Evolutionary conservation across 2,113 vertebrate species (phyloP).

Genomic region (Etheostoma spectabile): DNA sequence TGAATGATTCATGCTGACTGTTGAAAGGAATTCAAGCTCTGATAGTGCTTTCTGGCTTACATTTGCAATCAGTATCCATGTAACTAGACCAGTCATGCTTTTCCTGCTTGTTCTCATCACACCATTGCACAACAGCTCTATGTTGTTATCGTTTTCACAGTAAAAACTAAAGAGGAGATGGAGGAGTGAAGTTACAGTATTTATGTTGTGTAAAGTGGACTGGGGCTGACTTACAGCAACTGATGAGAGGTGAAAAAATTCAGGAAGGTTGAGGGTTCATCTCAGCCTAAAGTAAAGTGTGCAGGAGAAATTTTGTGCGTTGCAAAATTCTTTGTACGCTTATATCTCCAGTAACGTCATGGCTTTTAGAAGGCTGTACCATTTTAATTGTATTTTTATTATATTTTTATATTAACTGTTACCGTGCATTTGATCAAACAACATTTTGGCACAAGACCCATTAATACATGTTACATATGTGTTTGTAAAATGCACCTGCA

Average conservation of each 20-base stretch:
- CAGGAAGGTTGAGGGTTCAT: not conserved
- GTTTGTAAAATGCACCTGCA: not conserved
- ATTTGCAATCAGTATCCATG: not conserved
- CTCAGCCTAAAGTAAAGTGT: not conserved
- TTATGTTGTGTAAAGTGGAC: not conserved
- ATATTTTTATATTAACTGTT: not conserved
- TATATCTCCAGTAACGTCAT: not conserved
- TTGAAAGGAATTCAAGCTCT: not conserved
- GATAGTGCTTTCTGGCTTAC: not conserved
- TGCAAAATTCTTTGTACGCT: not conserved
- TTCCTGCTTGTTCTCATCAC: not conserved
- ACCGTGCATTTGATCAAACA: not conserved
- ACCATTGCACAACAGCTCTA: not conserved
- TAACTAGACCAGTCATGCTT: not conserved
- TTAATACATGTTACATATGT: not conserved
- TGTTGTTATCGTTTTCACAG: not conserved
- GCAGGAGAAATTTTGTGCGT: not conserved
- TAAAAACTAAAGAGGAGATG: not conserved
- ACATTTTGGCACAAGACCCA: not conserved
- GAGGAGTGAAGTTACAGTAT: not conserved
- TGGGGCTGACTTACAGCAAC: not conserved
- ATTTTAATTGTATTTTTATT: not conserved
- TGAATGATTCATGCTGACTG: not conserved
- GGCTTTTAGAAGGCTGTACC: not conserved
- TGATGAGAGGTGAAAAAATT: not conserved